These are phyloP conservation scores for Phrynocephalus guinanensis DNA, from an alignment of 2,797 vertebrate species.

Conservation along the genomic window DNA sequence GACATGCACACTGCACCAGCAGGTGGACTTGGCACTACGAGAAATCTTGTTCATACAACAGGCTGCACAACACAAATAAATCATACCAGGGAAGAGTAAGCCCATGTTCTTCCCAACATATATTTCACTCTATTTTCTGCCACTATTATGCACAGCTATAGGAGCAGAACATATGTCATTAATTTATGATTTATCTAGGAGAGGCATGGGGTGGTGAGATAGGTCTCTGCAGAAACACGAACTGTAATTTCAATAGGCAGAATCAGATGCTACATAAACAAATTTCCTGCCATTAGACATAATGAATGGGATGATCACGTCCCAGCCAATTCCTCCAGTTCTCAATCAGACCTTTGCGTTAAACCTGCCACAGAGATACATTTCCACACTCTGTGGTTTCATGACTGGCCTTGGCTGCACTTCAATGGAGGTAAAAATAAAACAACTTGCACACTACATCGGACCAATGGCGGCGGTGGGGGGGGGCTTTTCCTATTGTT, in stretches of 20 bases:
- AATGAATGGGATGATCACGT: constrained; percentile 26
- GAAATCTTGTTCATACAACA: background rate
- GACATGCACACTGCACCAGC: background rate
- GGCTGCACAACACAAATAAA: background rate
- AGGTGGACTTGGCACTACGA: background rate
- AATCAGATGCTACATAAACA: constrained; percentile 36
- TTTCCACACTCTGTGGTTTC: constrained; percentile 49
- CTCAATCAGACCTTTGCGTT: constrained; percentile 27
- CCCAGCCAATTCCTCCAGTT: constrained; percentile 13
- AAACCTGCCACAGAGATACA: constrained; percentile 46
- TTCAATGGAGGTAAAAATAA: constrained; percentile 64
- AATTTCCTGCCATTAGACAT: constrained; percentile 45
- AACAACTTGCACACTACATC: background rate
- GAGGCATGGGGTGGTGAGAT: background rate
- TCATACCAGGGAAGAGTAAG: background rate
- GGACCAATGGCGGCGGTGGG: constrained; percentile 3
- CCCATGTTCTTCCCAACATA: background rate
- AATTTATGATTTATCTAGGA: constrained; percentile 7
- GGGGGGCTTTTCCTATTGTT: constrained; percentile 44
- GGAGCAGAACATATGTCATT: background rate
- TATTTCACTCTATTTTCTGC: background rate
- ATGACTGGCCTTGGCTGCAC: constrained; percentile 40
- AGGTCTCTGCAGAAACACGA: background rate
- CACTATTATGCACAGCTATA: background rate
- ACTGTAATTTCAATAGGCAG: constrained; percentile 22